These are phyloP conservation scores for Microcebus griseorufus DNA, from an alignment of 2,113 vertebrate genomes.

Conservation along the genomic window DNA sequence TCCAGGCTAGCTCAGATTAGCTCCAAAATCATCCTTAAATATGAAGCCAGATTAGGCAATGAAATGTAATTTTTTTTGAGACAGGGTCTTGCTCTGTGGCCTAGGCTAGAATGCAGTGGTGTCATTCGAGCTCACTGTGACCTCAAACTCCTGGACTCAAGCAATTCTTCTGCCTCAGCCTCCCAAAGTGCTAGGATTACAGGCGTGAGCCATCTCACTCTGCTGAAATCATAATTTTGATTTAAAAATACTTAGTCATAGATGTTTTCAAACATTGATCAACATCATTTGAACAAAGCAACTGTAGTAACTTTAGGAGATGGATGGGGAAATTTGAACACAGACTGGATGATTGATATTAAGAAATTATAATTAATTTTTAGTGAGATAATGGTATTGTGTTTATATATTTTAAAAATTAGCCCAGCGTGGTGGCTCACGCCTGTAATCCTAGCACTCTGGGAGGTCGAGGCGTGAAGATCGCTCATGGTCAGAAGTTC, in stretches of 20 bases:
- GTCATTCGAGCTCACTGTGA: too few species aligned
- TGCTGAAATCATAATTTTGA: background rate
- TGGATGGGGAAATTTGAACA: background rate
- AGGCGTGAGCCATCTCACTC: background rate
- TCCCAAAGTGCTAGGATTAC: too few species aligned
- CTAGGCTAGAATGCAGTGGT: background rate
- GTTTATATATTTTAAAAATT: background rate
- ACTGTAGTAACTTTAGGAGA: background rate
- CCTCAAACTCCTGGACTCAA: background rate
- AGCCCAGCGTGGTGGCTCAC: too few species aligned
- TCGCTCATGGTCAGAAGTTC: too few species aligned
- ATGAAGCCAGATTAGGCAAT: background rate
- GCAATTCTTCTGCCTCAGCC: background rate
- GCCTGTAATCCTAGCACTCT: too few species aligned
- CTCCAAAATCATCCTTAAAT: background rate
- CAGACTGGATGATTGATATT: background rate
- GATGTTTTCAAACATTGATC: background rate
- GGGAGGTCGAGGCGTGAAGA: too few species aligned
- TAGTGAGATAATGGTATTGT: background rate
- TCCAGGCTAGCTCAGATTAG: background rate
- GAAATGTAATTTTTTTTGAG: background rate
- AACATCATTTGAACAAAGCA: background rate
- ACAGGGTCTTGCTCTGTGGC: background rate
- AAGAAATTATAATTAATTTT: constrained; percentile 21
- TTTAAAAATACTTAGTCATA: background rate